phyloP scores from a whole-genome alignment of 1,140 invertebrate species.

The Bacillus rossius region DNA sequence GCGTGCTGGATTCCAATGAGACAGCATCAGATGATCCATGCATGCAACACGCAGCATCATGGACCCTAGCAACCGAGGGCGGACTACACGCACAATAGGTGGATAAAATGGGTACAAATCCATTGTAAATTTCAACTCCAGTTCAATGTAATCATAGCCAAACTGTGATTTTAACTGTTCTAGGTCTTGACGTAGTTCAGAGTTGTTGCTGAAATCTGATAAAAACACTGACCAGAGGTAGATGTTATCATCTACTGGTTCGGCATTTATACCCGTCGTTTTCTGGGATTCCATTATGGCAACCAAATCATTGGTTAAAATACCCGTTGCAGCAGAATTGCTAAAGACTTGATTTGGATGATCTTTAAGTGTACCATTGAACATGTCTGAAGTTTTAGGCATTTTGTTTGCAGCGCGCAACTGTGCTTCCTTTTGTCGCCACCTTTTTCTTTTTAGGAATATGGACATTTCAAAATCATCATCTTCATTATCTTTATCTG shows the following conservation, averaged over 20 bases:
- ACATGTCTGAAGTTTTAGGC: conserved; percentile 23
- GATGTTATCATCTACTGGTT: conserved; percentile 39
- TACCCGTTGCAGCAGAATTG: conserved; percentile 35
- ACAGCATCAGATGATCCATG: conserved; percentile 36
- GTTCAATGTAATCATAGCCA: conserved; percentile 36
- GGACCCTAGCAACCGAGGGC: conserved; percentile 33
- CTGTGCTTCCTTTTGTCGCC: conserved; percentile 33
- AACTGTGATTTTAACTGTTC: conserved; percentile 25
- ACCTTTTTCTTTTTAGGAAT: conserved; percentile 34
- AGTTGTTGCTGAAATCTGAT: conserved; percentile 29
- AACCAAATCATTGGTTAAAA: conserved; percentile 38
- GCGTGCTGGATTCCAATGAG: conserved; percentile 35
- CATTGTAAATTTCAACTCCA: conserved; percentile 38
- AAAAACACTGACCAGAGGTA: conserved; percentile 37
- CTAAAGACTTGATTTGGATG: conserved; percentile 35
- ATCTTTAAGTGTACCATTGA: conserved; percentile 23
- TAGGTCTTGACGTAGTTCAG: conserved; percentile 29
- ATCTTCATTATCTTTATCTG: conserved; percentile 5
- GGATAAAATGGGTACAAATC: conserved; percentile 41
- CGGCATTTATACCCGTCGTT: conserved; percentile 33
- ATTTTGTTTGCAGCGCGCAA: conserved; percentile 30
- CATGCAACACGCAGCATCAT: conserved; percentile 38
- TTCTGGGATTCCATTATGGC: conserved; percentile 33
- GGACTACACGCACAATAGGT: conserved; percentile 36
- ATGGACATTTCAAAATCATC: conserved; percentile 27